Base-by-base conservation (phyloP, 2,113 vertebrate genomes). In the Stegastes partitus region DNA sequence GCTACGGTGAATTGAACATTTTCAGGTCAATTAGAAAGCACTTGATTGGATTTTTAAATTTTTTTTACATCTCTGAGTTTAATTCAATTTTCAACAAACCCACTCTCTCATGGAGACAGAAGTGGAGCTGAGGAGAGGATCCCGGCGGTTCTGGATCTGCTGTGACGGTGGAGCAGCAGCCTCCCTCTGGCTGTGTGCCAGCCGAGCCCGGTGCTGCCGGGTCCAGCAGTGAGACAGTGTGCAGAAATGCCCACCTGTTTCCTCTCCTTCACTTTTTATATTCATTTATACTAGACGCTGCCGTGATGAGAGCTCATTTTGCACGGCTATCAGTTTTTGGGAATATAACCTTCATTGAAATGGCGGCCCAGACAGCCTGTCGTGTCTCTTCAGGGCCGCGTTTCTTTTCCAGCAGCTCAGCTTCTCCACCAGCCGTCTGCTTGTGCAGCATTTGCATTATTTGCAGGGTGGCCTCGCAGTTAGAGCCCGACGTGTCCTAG, bases 171-270 rank as follows among this genome's bases (percentile, higher is more conserved):
- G 66, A 75, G 63, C 45, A 16, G 62, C 77, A 67, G 64, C 25
- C n/a, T 21, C 4, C 23, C 47, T 1, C 28, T 90, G 84, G 87
- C 62, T 21, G 10, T 12, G 37, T 64, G 79, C 85, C 81, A 87
- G 74, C 1, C 8, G 2, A 21, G 26, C 51, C 31, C 66, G 65
- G 70, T 51, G 70, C 42, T 65, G 63, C 80, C 77, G 80, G 57
- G 77, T 83, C 59, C 73, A 3, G 59, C 77, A 77, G 73, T 58
- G 78, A 77, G 75, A 81, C 74, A 67, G 49, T 55, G 70, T 74
- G 39, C 44, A 21, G 74, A 88, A 91, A 91, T 87, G 70, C 65
- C 79, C 89, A 92, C 86, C 90, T 91, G 93, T 90, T 91, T 87
- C 71, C 68, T 70, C 57, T 73, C 66, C 69, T 56, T 84, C 86